phyloP scores from a whole-genome alignment of 2,888 invertebrate species.

The Cyrtodaria siliqua region DNA sequence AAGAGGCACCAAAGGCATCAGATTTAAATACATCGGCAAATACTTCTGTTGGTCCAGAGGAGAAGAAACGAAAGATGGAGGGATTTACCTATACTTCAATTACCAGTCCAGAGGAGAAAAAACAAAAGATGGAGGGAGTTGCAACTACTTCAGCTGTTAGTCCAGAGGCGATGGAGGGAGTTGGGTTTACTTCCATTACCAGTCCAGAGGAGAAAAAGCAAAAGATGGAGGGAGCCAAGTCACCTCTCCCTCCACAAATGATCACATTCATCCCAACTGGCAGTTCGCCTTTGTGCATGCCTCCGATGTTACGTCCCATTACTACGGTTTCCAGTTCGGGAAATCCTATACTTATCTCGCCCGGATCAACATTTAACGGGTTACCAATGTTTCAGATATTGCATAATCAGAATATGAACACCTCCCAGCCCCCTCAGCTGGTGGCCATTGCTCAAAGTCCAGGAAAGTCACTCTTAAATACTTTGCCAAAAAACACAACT shows the following conservation, averaged over 20 bases:
- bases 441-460: conserved; percentile 49
- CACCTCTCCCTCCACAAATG: conserved; percentile 33
- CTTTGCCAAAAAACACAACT: conserved; percentile 37
- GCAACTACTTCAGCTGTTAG: neutral
- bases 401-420: conserved; percentile 24
- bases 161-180: conserved; percentile 1
- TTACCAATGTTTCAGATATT: conserved; percentile 58
- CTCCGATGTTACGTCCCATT: conserved; percentile 11
- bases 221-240: conserved; percentile 17
- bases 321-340: neutral
- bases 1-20: too few species aligned
- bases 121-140: conserved; percentile 24
- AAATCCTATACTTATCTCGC: conserved; percentile 26
- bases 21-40: neutral
- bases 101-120: neutral
- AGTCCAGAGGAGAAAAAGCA: conserved; percentile 9
- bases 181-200: neutral
- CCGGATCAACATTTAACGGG: conserved; percentile 26
- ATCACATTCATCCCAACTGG: conserved; percentile 41
- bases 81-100: too few species aligned
- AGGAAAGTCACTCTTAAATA: conserved; percentile 30
- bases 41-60: neutral
- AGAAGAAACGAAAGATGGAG: conserved; percentile 16
- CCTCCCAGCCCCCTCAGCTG: conserved; percentile 45
- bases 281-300: conserved; percentile 31